Base-by-base conservation (phyloP, 2,797 vertebrate genomes). In the Melanotaenia boesemani region DNA sequence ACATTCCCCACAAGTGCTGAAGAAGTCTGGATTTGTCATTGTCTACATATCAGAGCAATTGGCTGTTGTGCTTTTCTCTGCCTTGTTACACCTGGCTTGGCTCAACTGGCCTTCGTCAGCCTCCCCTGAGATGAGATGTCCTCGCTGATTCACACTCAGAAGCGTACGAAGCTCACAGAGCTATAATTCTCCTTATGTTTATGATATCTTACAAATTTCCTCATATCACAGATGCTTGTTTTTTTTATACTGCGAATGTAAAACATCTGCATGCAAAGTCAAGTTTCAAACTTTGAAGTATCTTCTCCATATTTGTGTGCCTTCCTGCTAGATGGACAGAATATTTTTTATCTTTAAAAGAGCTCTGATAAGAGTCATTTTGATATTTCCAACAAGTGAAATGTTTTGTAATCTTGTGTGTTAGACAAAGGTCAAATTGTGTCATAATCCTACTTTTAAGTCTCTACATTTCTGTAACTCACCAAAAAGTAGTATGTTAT, bases 1-100 rank as follows among this genome's bases (percentile, higher is more conserved):
- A 75, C 76, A 69, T 76, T 78, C 67, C 59, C 72, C 9, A 9
- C 30, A 81, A 83, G 81, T 87, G 86, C 77, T 77, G 67, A 83
- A 58, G 67, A 32, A 46, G 60, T 89, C 88, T 93, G 88, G 76
- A 85, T 88, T 82, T 85, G 73, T 80, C 74, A 77, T 89, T 69
- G 69, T 77, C 66, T 84, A 71, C 55, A 56, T 30, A 46, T 73
- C 59, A 67, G 63, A 70, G 64, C 50, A 44, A 37, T 63, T 32
- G 39, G 55, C 48, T 62, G 36, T 56, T 48, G 62, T 77, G 75
- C 1, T 18, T 74, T 75, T 73, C 70, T 79, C 67, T 73, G 65
- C 69, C 74, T 77, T 46, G 48, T 75, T 77, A 71, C 41, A 52
- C 78, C 82, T 78, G 65, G 74, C 58, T 70, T 75, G 57, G 74